These are phyloP conservation scores for Seriola rivoliana DNA, from an alignment of 2,113 vertebrate species.

Conservation along the genomic window DNA sequence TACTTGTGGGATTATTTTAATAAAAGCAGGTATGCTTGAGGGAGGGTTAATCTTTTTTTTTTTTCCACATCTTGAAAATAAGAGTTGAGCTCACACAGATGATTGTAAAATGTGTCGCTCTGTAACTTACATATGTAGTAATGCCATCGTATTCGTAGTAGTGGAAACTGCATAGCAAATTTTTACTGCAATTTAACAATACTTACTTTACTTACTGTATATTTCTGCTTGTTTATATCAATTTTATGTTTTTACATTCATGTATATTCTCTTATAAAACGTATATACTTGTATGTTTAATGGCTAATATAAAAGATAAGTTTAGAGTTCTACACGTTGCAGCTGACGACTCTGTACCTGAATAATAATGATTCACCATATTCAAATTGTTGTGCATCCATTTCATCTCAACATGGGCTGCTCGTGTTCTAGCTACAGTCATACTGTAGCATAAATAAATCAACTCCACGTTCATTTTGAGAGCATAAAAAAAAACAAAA, in stretches of 20 bases:
- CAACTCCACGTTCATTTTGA: not conserved
- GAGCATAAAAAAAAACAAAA: not conserved
- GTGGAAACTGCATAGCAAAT: no score
- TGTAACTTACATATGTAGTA: not conserved
- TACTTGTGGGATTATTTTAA: constrained; percentile 32
- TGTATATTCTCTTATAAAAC: not conserved
- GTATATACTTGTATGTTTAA: not conserved
- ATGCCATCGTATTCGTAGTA: not conserved
- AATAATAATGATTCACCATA: no score
- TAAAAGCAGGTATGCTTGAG: constrained; percentile 4
- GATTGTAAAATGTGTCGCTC: not conserved
- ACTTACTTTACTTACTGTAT: no score
- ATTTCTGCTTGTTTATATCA: no score
- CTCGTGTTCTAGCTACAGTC: no score
- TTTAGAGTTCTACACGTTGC: no score
- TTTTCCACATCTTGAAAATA: not conserved
- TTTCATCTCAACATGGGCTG: no score
- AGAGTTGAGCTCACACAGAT: not conserved
- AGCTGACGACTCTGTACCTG: no score
- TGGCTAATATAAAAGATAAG: no score
- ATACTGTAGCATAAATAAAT: not conserved
- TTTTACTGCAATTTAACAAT: no score
- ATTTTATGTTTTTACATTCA: not conserved
- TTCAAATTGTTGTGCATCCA: no score
- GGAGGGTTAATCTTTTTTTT: not conserved